Conservation (phyloP, 2,113 vertebrate genomes). For the Daphoenositta chrysoptera region DNA sequence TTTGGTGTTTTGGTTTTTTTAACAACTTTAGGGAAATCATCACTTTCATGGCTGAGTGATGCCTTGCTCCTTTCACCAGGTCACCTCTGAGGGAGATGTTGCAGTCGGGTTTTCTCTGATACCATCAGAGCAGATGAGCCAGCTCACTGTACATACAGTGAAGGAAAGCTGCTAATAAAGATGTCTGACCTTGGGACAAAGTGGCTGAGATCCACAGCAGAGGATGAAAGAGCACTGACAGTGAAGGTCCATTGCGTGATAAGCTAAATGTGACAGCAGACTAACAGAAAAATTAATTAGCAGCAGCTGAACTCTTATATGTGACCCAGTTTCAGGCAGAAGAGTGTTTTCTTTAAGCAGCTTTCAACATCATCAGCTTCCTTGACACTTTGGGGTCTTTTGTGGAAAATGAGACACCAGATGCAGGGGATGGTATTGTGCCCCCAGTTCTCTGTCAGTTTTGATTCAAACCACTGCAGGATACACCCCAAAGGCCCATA, state of each 20-base stretch:
- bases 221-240: not conserved
- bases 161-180: not conserved
- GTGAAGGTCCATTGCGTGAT: not conserved
- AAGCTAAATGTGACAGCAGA: not conserved
- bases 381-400: not conserved
- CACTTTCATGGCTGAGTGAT: not conserved
- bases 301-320: not conserved
- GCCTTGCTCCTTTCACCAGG: not conserved
- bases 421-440: not conserved
- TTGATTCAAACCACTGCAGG: not conserved
- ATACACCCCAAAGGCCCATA: not conserved
- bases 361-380: not conserved
- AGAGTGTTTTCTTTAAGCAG: not conserved
- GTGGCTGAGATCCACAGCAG: not conserved
- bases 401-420: not conserved
- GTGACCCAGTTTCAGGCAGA: not conserved
- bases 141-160: not conserved
- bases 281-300: slow-evolving; percentile 31
- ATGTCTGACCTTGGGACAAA: not conserved
- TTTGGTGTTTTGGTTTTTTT: not conserved
- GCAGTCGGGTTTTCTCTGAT: not conserved
- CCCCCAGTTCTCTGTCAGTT: not conserved
- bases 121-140: not conserved
- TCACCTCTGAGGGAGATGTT: not conserved
- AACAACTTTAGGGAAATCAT: not conserved